phyloP scores from a whole-genome alignment of 2,797 vertebrate genomes.

The Gallinago solitaria region DNA sequence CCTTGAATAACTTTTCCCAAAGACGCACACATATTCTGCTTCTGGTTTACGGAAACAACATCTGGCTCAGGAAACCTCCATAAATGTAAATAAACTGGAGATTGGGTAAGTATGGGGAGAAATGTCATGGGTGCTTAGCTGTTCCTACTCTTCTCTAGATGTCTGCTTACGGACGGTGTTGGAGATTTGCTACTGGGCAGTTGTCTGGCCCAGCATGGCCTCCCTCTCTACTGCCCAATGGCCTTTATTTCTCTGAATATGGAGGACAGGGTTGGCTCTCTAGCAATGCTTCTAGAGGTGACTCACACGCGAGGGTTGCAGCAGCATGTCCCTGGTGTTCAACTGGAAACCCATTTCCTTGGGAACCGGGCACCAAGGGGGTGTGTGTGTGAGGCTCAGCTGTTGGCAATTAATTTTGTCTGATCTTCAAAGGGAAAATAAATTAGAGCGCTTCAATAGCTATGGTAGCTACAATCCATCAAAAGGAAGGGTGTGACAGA shows the following conservation, averaged over 20 bases:
- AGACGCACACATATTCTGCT: neutral
- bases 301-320: rapidly evolving
- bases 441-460: neutral
- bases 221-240: neutral
- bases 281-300: neutral
- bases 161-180: neutral
- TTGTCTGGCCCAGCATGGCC: neutral
- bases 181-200: neutral
- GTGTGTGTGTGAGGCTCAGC: neutral
- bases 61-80: neutral
- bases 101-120: neutral
- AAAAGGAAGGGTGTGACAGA: neutral
- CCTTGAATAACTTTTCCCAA: neutral
- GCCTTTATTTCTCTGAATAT: neutral
- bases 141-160: neutral
- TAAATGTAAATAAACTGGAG: neutral
- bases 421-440: neutral
- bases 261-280: neutral
- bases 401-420: neutral
- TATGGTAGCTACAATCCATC: neutral
- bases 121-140: rapidly evolving
- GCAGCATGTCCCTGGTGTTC: rapidly evolving
- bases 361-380: neutral
- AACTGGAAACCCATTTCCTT: neutral
- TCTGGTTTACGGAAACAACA: neutral